Base-by-base conservation (phyloP, 1,140 invertebrate genomes). In the Macrocentrus cingulum region DNA sequence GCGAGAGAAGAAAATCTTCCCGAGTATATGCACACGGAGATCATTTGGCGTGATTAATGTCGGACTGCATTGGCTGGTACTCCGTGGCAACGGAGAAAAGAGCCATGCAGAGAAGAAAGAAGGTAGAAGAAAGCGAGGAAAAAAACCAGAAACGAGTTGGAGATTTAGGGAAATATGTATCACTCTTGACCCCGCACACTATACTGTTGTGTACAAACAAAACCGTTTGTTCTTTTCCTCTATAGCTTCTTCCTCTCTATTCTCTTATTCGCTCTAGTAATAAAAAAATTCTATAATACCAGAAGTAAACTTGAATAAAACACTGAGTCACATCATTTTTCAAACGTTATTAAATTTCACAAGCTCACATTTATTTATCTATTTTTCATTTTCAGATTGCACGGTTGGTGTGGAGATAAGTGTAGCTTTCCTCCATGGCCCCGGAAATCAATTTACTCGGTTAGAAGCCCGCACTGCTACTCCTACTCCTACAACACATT, bases 1-100 rank as follows among this genome's bases (percentile, higher is more conserved):
- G 51, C 39, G 20, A n/a, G 51, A 54, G 51, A 18, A 54, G 51
- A 39, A 54, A 54, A 54, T 54, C 37, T 54, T 54, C 39, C 39
- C 23, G 37, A 54, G 39, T 37, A 44, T n/a, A n/a, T n/a, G n/a
- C 51, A 23, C 51, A 39, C 34, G 16, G 37, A 42, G 51, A 54
- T 54, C 39, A 54, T 54, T 54, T 54, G 51, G 51, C 20, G 39
- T 54, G 51, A 54, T 54, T 54, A 54, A 54, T 54, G 51, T 54
- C 51, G 37, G 15, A 25, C 37, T 15, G 39, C 51, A 37, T 54
- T 54, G 15, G 36, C 18, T 8, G 9, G 16, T 42, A 20, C 37
- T 51, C 56, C 44, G 42, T 7, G 32, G 20, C 37, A 23, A n/a
- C 11, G 20, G 45, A 42, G 20, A 49, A 15, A 6, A 42, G 37